These are phyloP conservation scores for Furcifer pardalis DNA, from an alignment of 2,797 vertebrate species.

Conservation along the genomic window DNA sequence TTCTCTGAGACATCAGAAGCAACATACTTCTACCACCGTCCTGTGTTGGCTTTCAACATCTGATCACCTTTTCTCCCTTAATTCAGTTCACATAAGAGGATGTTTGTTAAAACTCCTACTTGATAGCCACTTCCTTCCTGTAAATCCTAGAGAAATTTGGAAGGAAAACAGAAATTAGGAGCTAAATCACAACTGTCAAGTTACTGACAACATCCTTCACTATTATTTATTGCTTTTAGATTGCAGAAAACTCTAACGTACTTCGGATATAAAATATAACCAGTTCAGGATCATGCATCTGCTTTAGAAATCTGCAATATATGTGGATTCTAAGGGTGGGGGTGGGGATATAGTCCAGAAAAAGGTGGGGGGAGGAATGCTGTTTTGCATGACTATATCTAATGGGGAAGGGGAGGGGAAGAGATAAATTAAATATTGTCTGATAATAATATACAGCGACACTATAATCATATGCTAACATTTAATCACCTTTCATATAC, in stretches of 20 bases:
- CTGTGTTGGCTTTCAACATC: slow-evolving; percentile 28
- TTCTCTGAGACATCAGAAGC: slow-evolving; percentile 46
- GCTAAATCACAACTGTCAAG: slow-evolving; percentile 68
- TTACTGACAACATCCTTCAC: slow-evolving; percentile 77
- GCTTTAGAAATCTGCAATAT: slow-evolving; percentile 73
- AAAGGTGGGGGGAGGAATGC: slow-evolving; percentile 46
- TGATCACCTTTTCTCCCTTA: slow-evolving; percentile 44
- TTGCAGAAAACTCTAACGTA: slow-evolving; percentile 68
- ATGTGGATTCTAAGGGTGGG: slow-evolving; percentile 70
- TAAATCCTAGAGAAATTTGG: slow-evolving; percentile 52
- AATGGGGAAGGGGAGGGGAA: slow-evolving; percentile 73
- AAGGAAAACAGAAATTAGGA: slow-evolving; percentile 65
- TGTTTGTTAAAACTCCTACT: slow-evolving; percentile 61
- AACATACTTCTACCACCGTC: slow-evolving; percentile 61
- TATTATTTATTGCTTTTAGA: slow-evolving; percentile 72
- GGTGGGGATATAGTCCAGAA: slow-evolving; percentile 65
- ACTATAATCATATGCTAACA: slow-evolving; percentile 82
- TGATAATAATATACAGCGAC: slow-evolving; percentile 82
- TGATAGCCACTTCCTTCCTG: slow-evolving; percentile 49
- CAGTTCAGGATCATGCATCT: slow-evolving; percentile 75
- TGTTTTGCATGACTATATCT: slow-evolving; percentile 75
- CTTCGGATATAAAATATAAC: slow-evolving; percentile 74
- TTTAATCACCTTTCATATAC: slow-evolving; percentile 84
- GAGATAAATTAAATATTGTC: slow-evolving; percentile 83
- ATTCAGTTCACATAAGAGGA: slow-evolving; percentile 50